Evolutionary conservation across 2,888 invertebrate species (phyloP).

Genomic region (Chrysopilus asiliformis): DNA sequence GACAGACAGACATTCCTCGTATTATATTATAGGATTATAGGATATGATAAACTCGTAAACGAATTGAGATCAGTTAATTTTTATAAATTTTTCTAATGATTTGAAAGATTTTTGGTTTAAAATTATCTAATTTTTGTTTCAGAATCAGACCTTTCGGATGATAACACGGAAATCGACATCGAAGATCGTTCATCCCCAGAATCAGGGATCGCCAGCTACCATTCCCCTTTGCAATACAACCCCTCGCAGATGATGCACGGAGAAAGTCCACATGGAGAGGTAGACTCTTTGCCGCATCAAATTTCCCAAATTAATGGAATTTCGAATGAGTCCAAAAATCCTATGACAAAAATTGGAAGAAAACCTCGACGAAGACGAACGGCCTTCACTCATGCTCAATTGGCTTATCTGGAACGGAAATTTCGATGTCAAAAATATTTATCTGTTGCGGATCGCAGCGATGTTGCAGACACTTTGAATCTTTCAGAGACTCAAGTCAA

Average conservation of each 20-base stretch:
- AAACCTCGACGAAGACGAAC: slow-evolving; percentile 76
- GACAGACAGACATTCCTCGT: too few species aligned
- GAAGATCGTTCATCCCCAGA: slow-evolving; percentile 35
- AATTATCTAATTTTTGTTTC: neutral
- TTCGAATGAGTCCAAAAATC: slow-evolving; percentile 21
- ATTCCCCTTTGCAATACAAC: slow-evolving; percentile 7
- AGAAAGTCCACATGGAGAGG: neutral
- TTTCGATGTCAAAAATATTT: slow-evolving; percentile 88
- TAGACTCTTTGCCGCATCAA: slow-evolving; percentile 9
- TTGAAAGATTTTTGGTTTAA: neutral
- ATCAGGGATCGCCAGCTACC: slow-evolving; percentile 24
- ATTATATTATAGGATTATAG: too few species aligned
- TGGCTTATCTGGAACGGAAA: slow-evolving; percentile 82
- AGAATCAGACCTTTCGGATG: slow-evolving; percentile 32
- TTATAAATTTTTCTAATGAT: too few species aligned
- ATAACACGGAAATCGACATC: slow-evolving; percentile 35
- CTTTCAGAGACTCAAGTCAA: slow-evolving; percentile 90
- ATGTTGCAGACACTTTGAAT: slow-evolving; percentile 80
- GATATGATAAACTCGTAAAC: too few species aligned
- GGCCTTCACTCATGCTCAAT: slow-evolving; percentile 87
- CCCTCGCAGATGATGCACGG: slow-evolving; percentile 10
- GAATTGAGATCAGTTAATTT: too few species aligned
- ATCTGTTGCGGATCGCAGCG: slow-evolving; percentile 83
- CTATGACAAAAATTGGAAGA: slow-evolving; percentile 43
- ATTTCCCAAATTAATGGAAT: too few species aligned